phyloP scores from a whole-genome alignment of 2,113 vertebrate species.

The Hippocampus guttulatus region DNA sequence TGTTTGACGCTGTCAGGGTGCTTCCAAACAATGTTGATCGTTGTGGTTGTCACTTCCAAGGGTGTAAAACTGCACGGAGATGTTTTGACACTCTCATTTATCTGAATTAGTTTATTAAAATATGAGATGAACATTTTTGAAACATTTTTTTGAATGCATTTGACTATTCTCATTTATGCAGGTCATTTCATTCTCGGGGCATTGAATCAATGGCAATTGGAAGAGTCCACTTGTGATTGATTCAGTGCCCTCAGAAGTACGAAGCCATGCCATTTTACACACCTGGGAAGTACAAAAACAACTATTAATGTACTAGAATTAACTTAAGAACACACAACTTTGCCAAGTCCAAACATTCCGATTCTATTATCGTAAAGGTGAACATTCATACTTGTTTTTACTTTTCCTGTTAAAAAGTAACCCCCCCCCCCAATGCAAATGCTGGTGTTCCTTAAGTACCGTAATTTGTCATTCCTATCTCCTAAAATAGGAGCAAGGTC shows the following conservation, averaged over 20 bases:
- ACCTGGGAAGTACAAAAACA: neutral
- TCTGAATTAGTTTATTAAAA: neutral
- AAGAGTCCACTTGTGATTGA: neutral
- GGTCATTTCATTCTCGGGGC: neutral
- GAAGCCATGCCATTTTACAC: neutral
- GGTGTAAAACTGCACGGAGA: neutral
- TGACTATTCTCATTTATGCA: neutral
- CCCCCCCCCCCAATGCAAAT: neutral
- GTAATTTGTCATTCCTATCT: neutral
- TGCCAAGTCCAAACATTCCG: neutral
- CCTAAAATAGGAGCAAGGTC: conserved; percentile 58
- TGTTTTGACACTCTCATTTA: neutral
- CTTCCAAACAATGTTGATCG: neutral
- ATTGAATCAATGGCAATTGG: neutral
- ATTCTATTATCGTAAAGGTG: neutral
- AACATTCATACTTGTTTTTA: neutral
- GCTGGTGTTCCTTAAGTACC: neutral
- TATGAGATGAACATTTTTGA: neutral
- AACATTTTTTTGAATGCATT: neutral
- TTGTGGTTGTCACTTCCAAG: neutral
- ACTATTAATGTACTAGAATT: neutral
- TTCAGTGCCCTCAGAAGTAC: neutral
- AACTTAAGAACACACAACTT: neutral
- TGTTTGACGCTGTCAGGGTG: neutral
- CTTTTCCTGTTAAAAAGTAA: neutral